Conservation (phyloP, 2,113 vertebrate genomes). For the Mastomys natalensis region DNA sequence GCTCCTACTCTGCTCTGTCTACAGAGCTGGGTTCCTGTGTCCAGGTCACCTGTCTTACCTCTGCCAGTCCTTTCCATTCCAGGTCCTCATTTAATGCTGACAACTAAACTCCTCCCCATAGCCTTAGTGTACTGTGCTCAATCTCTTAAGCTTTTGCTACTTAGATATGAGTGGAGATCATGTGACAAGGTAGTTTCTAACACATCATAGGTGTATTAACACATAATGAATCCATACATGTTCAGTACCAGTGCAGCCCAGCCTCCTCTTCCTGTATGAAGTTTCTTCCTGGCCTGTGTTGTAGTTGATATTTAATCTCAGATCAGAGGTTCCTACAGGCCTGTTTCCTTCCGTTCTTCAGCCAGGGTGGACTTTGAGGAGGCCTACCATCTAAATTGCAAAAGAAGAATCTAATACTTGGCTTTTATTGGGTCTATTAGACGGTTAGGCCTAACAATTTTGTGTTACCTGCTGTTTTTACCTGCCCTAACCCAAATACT, state of each 20-base stretch:
- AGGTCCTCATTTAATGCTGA: neutral
- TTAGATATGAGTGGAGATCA: neutral
- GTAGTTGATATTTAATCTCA: too few species aligned
- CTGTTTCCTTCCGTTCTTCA: neutral
- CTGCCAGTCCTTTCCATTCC: neutral
- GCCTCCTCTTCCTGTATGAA: conserved; percentile 48
- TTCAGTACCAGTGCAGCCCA: neutral
- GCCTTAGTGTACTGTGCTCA: neutral
- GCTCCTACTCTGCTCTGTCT: neutral
- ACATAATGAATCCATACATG: neutral
- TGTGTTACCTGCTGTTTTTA: conserved; percentile 22
- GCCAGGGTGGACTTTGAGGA: neutral
- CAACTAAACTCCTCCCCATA: neutral
- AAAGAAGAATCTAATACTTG: neutral
- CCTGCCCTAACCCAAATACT: conserved; percentile 12
- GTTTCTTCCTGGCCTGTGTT: conserved; percentile 6
- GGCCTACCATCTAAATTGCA: neutral
- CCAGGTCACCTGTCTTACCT: neutral
- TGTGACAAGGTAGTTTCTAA: conserved; percentile 19
- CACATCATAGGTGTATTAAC: conserved; percentile 6
- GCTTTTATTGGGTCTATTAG: neutral
- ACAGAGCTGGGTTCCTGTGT: neutral
- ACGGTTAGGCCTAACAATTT: conserved; percentile 24
- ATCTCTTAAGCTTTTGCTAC: neutral
- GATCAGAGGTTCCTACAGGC: neutral